These are phyloP conservation scores for Sisyra terminalis DNA, from an alignment of 2,888 invertebrate species.

Conservation along the genomic window DNA sequence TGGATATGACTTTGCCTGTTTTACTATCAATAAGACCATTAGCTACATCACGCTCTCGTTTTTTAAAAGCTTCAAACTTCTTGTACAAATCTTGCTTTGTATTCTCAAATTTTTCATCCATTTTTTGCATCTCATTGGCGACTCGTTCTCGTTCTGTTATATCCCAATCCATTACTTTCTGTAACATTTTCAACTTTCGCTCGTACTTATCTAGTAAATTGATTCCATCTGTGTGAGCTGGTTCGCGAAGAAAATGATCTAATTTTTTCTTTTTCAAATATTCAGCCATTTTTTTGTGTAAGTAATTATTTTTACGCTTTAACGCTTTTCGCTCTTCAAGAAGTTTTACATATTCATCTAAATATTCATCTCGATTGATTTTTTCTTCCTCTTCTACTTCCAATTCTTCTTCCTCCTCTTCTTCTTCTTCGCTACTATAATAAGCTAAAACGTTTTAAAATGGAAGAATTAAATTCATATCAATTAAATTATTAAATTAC, in stretches of 20 bases:
- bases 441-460: slow-evolving; percentile 4
- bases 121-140: slow-evolving; percentile 15
- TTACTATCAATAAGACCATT: slow-evolving; percentile 21
- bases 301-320: slow-evolving; percentile 18
- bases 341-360: slow-evolving; percentile 11
- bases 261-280: slow-evolving; percentile 21
- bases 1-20: slow-evolving; percentile 22
- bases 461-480: neutral
- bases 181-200: slow-evolving; percentile 18
- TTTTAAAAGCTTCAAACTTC: slow-evolving; percentile 16
- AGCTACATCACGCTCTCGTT: slow-evolving; percentile 20
- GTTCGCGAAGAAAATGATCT: slow-evolving; percentile 1
- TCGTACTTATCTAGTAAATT: slow-evolving; percentile 19
- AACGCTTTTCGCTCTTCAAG: slow-evolving; percentile 10
- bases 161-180: slow-evolving; percentile 14
- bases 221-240: slow-evolving; percentile 9
- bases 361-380: slow-evolving; percentile 13
- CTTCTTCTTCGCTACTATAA: slow-evolving; percentile 6
- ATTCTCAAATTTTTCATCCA: slow-evolving; percentile 14
- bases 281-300: slow-evolving; percentile 22
- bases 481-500: too few relatives aligned
- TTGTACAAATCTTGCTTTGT: slow-evolving; percentile 14
- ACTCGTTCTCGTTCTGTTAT: slow-evolving; percentile 14
- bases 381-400: slow-evolving; percentile 9
- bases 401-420: slow-evolving; percentile 4